These are phyloP conservation scores for Spea bombifrons DNA, from an alignment of 2,113 vertebrate species.

Conservation along the genomic window DNA sequence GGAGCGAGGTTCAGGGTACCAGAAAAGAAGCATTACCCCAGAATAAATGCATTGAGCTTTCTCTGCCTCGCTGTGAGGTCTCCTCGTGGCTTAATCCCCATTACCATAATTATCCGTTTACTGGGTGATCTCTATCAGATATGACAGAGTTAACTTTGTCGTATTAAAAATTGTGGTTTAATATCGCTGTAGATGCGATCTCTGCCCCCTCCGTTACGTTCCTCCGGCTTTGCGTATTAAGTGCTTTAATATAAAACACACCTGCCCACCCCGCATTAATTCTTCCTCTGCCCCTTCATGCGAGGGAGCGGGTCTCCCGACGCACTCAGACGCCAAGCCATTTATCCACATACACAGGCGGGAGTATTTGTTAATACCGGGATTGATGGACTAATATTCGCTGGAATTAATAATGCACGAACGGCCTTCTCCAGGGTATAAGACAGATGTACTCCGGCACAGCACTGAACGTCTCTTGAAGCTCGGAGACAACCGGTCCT, in stretches of 20 bases:
- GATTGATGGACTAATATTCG: conserved; percentile 38
- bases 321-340: background rate
- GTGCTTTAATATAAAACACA: background rate
- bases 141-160: no score
- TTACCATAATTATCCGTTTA: no score
- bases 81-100: no score
- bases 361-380: conserved; percentile 22
- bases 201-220: background rate
- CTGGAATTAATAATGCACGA: conserved; percentile 35
- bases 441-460: conserved; percentile 10
- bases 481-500: background rate
- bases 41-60: no score
- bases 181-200: background rate
- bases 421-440: conserved; percentile 6
- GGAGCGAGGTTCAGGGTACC: no score
- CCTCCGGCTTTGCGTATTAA: background rate
- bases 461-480: background rate
- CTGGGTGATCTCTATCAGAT: no score
- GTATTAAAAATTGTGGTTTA: background rate
- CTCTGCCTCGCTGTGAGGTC: no score
- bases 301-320: background rate
- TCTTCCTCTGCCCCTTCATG: background rate
- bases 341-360: conserved; percentile 10
- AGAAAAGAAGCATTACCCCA: no score
- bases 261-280: background rate